Base-by-base conservation (phyloP, 2,797 vertebrate genomes). In the Tragopan temminckii region DNA sequence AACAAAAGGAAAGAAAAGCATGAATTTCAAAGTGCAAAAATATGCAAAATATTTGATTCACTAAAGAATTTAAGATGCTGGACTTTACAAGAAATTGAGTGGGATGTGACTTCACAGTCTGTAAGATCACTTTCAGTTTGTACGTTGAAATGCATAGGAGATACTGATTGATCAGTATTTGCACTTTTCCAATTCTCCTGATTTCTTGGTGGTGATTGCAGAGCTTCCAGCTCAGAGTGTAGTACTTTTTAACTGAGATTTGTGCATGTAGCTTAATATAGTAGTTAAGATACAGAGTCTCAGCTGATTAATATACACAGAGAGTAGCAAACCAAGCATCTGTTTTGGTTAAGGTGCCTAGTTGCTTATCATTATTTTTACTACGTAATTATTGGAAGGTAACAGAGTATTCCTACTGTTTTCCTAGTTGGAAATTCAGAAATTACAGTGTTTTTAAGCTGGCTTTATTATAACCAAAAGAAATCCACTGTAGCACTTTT, bases 371-470 rank as follows among this genome's bases (percentile, higher is more conserved):
- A 38, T 23, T 72, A 57, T 90, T 79, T 80, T 85, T 67, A 35
- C 31, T 75, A 12, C 2, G 0, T 66, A 89, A 61, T 89, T 93
- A 46, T 29, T 82, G 24, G 40, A 91, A 27, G 43, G 46, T 18
- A 82, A 27, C 43, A 52, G 31, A 21, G 59, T 52, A 48, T 5
- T 77, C 2, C 6, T 77, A 1, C 57, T 80, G 61, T 23, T 88
- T 94, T 94, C 88, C 45, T 40, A 4, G 64, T 5, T 58, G 57
- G 53, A 85, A 89, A 74, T 57, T 77, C 42, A 58, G 63, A 71
- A 90, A 61, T 61, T 4, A 11, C 16, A 48, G 5, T 21, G 3
- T 72, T 69, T 43, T 83, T 78, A 45, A 11, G 27, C 5, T 66
- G 36, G 25, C 13, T 48, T 88, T 67, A 46, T 59, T 59, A 59